These are phyloP conservation scores for Seira musarum DNA, from an alignment of 2,888 invertebrate genomes.

Conservation along the genomic window DNA sequence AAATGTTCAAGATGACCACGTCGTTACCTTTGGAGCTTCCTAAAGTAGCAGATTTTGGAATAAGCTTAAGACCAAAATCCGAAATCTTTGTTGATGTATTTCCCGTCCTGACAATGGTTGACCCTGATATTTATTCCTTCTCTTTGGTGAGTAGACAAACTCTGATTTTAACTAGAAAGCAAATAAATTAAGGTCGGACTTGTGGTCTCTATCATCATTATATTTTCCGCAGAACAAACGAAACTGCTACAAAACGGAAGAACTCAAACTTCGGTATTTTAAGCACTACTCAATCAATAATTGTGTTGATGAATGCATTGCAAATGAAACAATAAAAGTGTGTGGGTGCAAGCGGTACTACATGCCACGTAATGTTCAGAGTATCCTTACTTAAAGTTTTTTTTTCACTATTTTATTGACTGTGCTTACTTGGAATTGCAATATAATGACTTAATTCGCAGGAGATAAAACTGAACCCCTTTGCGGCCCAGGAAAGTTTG, in stretches of 20 bases:
- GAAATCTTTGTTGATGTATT: slow-evolving; percentile 63
- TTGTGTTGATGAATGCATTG: slow-evolving; percentile 66
- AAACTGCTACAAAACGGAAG: slow-evolving; percentile 61
- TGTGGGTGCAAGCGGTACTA: slow-evolving; percentile 65
- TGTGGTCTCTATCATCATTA: not conserved
- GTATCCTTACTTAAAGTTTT: not conserved
- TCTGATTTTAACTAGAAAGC: not conserved
- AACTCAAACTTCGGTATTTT: slow-evolving; percentile 56
- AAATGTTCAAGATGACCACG: slow-evolving; percentile 39
- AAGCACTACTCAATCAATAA: slow-evolving; percentile 63
- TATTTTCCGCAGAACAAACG: slow-evolving; percentile 52
- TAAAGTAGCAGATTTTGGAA: slow-evolving; percentile 59
- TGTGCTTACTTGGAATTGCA: too few relatives aligned
- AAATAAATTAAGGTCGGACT: not conserved
- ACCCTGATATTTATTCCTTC: slow-evolving; percentile 49
- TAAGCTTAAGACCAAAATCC: slow-evolving; percentile 55
- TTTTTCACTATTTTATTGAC: not conserved
- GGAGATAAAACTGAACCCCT: slow-evolving; percentile 51
- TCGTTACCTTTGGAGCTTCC: slow-evolving; percentile 43
- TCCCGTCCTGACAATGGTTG: slow-evolving; percentile 63
- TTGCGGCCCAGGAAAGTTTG: slow-evolving; percentile 57
- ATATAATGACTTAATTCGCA: slow-evolving; percentile 18
- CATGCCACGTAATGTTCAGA: slow-evolving; percentile 68
- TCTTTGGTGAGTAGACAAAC: slow-evolving; percentile 46
- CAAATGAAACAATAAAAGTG: slow-evolving; percentile 47